Percentiles rank a stretch among this genome's conserved stretches.
Conservation (phyloP, 2,113 vertebrate species). For the Siphamia tubifer region DNA sequence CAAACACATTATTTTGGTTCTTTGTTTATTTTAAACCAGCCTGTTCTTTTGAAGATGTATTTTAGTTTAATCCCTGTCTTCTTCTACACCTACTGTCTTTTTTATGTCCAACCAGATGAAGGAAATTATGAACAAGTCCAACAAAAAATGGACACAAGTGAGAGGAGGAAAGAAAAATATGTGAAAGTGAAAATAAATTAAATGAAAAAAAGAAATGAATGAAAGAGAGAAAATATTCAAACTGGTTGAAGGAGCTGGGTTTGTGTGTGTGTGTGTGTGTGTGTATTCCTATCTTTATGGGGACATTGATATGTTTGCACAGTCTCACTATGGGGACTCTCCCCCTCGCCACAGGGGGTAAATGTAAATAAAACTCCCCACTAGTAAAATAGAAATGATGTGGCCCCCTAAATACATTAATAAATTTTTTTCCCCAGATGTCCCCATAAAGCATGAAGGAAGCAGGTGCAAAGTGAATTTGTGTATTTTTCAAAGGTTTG, state of each 20-base stretch:
- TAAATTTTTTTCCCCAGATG: too few relatives aligned
- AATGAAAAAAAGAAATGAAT: slow-evolving; percentile 9
- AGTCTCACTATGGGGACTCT: too few relatives aligned
- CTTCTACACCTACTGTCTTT: slow-evolving; percentile 3
- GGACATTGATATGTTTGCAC: too few relatives aligned
- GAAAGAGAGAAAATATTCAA: slow-evolving; percentile 1
- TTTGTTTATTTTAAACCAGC: slow-evolving; percentile 45
- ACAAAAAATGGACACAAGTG: slow-evolving; percentile 18
- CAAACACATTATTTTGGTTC: slow-evolving; percentile 1
- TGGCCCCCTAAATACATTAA: too few relatives aligned
- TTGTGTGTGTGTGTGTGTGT: slow-evolving; percentile 24
- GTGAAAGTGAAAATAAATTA: slow-evolving; percentile 32
- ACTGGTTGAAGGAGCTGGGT: slow-evolving; percentile 32
- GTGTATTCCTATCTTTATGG: too few relatives aligned
- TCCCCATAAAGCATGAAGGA: too few relatives aligned
- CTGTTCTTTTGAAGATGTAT: slow-evolving; percentile 69
- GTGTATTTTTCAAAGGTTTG: too few relatives aligned
- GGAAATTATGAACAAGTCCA: slow-evolving; percentile 3
- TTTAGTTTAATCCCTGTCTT: slow-evolving; percentile 49
- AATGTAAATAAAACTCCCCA: too few relatives aligned
- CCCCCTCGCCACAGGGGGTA: too few relatives aligned
- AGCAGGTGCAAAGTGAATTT: too few relatives aligned
- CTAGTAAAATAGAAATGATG: too few relatives aligned
- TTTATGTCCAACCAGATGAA: slow-evolving; percentile 31
- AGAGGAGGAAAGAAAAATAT: neutral